Evolutionary conservation across 2,113 vertebrate species (phyloP).

Genomic region (Myiagra hebetior): DNA sequence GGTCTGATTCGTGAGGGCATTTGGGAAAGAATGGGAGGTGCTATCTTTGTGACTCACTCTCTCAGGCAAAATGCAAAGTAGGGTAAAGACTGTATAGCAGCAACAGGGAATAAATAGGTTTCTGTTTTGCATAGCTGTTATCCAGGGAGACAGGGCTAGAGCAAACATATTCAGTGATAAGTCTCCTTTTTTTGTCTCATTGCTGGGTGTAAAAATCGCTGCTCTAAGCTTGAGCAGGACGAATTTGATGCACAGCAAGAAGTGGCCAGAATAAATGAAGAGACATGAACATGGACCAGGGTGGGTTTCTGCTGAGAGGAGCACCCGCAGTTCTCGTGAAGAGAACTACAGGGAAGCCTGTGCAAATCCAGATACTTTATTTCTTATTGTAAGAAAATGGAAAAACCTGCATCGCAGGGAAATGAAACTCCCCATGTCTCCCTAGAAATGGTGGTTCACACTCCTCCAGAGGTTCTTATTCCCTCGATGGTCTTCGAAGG

Average conservation of each 20-base stretch:
- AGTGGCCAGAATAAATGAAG: neutral
- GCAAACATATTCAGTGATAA: slow-evolving; percentile 12
- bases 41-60: neutral
- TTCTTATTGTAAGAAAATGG: neutral
- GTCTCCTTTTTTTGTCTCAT: neutral
- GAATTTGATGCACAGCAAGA: neutral
- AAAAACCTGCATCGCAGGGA: neutral
- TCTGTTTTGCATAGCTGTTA: neutral
- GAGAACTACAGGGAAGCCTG: neutral
- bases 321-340: neutral
- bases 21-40: neutral
- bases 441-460: neutral
- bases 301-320: neutral
- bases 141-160: neutral
- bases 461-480: neutral
- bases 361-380: neutral
- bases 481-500: neutral
- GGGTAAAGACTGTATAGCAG: neutral
- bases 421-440: neutral
- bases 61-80: neutral
- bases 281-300: accelerated
- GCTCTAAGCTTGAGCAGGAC: neutral
- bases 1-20: neutral
- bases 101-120: neutral
- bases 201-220: neutral